Evolutionary conservation across 2,113 vertebrate genomes (phyloP).

Genomic region (Sceloporus tristichus): DNA sequence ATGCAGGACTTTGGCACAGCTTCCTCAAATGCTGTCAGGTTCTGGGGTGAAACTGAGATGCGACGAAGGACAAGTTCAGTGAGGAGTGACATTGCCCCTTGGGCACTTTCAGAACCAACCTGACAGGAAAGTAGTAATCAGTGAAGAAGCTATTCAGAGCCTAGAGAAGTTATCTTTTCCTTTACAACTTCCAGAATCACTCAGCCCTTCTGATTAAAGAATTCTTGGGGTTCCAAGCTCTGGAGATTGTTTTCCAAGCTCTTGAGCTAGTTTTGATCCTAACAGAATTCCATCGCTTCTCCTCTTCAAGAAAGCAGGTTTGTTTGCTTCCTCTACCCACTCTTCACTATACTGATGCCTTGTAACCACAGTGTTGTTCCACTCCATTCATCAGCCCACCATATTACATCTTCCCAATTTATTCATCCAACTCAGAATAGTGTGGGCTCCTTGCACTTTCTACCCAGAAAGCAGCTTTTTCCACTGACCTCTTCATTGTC

Average conservation of each 20-base stretch:
- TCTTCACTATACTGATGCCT: neutral
- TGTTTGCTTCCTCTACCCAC: neutral
- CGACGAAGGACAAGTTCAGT: constrained; percentile 93
- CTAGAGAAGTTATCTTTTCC: neutral
- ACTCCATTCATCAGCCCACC: neutral
- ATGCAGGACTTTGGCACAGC: constrained; percentile 92
- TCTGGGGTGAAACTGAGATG: constrained; percentile 82
- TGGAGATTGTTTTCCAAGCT: too few relatives aligned
- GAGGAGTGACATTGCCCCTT: constrained; percentile 92
- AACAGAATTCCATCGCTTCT: neutral
- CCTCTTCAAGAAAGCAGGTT: neutral
- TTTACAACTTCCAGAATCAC: too few relatives aligned
- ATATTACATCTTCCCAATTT: too few relatives aligned
- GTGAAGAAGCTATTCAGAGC: neutral
- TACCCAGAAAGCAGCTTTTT: neutral
- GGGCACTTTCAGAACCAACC: constrained; percentile 96
- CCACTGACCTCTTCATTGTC: constrained; percentile 94
- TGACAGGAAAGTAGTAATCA: constrained; percentile 60
- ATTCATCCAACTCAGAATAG: neutral
- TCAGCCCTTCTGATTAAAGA: too few relatives aligned
- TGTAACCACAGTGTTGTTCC: neutral
- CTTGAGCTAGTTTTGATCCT: neutral
- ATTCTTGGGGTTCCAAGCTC: too few relatives aligned
- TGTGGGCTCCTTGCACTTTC: neutral
- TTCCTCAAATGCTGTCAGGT: constrained; percentile 92